Evolutionary conservation across 2,113 vertebrate species (phyloP).

Genomic region (Hepsetus odoe): DNA sequence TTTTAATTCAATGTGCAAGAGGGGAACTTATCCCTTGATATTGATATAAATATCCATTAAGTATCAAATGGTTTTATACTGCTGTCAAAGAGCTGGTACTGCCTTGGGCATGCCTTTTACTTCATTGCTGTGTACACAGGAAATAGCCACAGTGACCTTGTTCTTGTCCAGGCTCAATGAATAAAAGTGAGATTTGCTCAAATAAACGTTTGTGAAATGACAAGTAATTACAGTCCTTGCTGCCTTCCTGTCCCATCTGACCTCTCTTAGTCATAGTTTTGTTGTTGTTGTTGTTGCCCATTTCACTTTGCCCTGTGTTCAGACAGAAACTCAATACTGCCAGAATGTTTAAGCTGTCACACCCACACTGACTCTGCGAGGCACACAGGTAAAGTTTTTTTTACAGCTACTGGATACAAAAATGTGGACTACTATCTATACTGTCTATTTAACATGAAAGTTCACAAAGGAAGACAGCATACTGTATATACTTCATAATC

Average conservation of each 20-base stretch:
- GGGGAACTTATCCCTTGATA: background rate
- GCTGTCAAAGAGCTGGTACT: background rate
- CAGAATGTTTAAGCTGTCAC: slow-evolving; percentile 51
- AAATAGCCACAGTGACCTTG: slow-evolving; percentile 54
- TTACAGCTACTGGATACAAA: background rate
- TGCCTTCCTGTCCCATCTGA: slow-evolving; percentile 65
- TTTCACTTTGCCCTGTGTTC: slow-evolving; percentile 60
- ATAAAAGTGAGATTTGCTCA: slow-evolving; percentile 63
- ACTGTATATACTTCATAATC: slow-evolving; percentile 4
- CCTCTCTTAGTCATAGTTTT: slow-evolving; percentile 64
- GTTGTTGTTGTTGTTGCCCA: slow-evolving; percentile 64
- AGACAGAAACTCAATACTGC: slow-evolving; percentile 72
- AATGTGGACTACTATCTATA: background rate
- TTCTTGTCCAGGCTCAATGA: slow-evolving; percentile 56
- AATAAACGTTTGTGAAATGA: slow-evolving; percentile 66
- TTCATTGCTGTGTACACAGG: background rate
- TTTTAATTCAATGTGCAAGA: no score
- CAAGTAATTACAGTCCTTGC: slow-evolving; percentile 73
- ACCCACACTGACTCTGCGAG: background rate
- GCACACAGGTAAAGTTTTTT: background rate
- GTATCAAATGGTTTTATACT: background rate
- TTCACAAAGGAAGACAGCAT: background rate
- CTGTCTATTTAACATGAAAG: background rate
- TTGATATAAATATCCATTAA: background rate
- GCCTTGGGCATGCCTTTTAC: background rate